Base-by-base conservation (phyloP, 2,797 vertebrate species). In the Myioborus melanocephalus region DNA sequence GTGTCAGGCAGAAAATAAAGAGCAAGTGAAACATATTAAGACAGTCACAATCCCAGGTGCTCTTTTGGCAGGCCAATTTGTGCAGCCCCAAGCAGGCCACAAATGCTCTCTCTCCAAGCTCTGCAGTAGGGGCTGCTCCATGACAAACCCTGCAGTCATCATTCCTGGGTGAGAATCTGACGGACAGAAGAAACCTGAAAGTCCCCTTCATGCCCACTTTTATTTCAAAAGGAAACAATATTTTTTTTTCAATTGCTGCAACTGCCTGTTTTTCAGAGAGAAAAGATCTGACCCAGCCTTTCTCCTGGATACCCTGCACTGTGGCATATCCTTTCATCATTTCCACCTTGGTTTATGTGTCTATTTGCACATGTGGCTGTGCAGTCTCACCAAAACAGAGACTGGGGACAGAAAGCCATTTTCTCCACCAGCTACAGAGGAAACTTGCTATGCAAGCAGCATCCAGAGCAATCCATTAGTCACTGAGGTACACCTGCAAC, bases 211-310 rank as follows among this genome's bases (percentile, higher is more conserved):
- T 2, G 5, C 21, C 43, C 8, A 9, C 20, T 22, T 72, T 69
- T 71, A 10, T 75, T 94, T 92, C 57, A 86, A 57, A 68, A 68
- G 14, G 12, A 68, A 68, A 49, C 1, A 35, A 56, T n/a, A 17
- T 1, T 50, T 85, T 63, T 9, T 37, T 57, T 86, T 27, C 73
- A 53, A 23, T 26, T 68, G 14, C 8, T 68, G 27, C 56, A 1
- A 3, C 8, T 75, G 8, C 7, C 14, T 0, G 0, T 46, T 68
- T 60, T 7, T 15, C 23, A 71, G 47, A 83, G 3, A 68, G 12
- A 18, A 70, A 11, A 60, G 22, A 39, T 35, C 46, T 32, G 10
- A 50, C 5, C 52, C 34, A 9, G 16, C 39, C 6, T 50, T 87
- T 77, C 24, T 75, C 68, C 65, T 75, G 55, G 26, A 46, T 14